Percentiles rank a stretch among this genome's conserved stretches.
Conservation (phyloP, 2,888 invertebrate genomes). For the Agrenia bidenticulata region DNA sequence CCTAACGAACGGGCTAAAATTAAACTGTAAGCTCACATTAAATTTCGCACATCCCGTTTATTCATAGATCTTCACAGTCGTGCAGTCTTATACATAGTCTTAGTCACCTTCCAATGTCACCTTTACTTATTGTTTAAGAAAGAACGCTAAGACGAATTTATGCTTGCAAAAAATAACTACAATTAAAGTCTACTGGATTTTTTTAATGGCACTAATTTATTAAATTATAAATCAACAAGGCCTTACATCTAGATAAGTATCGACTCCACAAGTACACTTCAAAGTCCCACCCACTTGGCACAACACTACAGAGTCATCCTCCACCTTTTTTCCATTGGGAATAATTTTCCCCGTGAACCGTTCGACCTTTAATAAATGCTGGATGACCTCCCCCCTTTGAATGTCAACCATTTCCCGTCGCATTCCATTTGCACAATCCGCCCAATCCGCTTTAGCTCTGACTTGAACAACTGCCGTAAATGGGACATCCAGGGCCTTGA, state of each 20-base stretch:
- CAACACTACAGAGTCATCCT: slow-evolving; percentile 10
- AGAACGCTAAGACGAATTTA: too few species aligned
- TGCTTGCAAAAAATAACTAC: too few species aligned
- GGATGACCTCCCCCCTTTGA: slow-evolving; percentile 19
- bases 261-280: slow-evolving; percentile 31
- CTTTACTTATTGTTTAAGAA: too few species aligned
- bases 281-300: slow-evolving; percentile 28
- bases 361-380: slow-evolving; percentile 37
- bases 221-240: not conserved
- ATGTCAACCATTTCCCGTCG: slow-evolving; percentile 22
- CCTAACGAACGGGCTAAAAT: too few species aligned
- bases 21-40: too few species aligned
- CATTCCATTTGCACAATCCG: slow-evolving; percentile 14
- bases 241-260: slow-evolving; percentile 32
- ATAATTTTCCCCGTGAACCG: slow-evolving; percentile 36
- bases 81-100: too few species aligned
- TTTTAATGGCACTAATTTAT: too few species aligned
- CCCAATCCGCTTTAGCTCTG: slow-evolving; percentile 19
- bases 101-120: too few species aligned
- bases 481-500: slow-evolving; percentile 35
- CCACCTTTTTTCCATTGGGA: not conserved
- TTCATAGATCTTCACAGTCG: too few species aligned
- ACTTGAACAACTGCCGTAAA: slow-evolving; percentile 30
- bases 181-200: too few species aligned
- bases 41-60: too few species aligned